A percentile compares a stretch with the other conserved stretches of the same genome.
phyloP scores from a whole-genome alignment of 1,140 invertebrate species.

The Cherax quadricarinatus region DNA sequence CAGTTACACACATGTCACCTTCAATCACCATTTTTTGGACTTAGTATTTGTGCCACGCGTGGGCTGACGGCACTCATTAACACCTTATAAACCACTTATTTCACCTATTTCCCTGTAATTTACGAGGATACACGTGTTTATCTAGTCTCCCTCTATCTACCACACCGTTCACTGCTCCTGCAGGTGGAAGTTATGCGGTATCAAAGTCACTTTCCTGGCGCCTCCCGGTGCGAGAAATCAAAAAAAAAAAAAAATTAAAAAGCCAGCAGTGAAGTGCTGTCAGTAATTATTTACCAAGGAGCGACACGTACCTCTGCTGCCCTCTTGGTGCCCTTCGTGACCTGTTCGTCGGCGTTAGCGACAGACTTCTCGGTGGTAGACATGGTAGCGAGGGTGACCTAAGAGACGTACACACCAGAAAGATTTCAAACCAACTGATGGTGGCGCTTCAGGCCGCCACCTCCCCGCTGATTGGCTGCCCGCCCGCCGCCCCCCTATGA shows the following conservation, averaged over 20 bases:
- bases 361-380: conserved; percentile 67
- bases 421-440: conserved; percentile 76
- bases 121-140: too few relatives aligned
- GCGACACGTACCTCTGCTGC: conserved; percentile 84
- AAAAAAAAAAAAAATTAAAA: background rate
- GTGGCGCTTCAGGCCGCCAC: conserved; percentile 54
- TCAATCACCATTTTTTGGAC: too few relatives aligned
- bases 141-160: too few relatives aligned
- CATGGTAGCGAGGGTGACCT: conserved; percentile 76
- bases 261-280: background rate
- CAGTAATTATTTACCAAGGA: background rate
- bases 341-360: conserved; percentile 81
- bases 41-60: too few relatives aligned
- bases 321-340: conserved; percentile 90
- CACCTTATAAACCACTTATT: too few relatives aligned
- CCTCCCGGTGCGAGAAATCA: background rate
- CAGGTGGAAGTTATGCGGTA: too few relatives aligned
- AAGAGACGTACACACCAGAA: conserved; percentile 77
- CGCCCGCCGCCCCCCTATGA: conserved; percentile 46
- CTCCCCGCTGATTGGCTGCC: conserved; percentile 63
- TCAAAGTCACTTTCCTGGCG: too few relatives aligned
- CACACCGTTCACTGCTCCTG: too few relatives aligned
- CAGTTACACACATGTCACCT: too few relatives aligned
- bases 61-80: too few relatives aligned
- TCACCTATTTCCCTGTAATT: too few relatives aligned